Evolutionary conservation across 2,797 vertebrate species (phyloP), one percentile per base, ranked within the genome.

Genomic region (Pogoniulus pusillus): DNA sequence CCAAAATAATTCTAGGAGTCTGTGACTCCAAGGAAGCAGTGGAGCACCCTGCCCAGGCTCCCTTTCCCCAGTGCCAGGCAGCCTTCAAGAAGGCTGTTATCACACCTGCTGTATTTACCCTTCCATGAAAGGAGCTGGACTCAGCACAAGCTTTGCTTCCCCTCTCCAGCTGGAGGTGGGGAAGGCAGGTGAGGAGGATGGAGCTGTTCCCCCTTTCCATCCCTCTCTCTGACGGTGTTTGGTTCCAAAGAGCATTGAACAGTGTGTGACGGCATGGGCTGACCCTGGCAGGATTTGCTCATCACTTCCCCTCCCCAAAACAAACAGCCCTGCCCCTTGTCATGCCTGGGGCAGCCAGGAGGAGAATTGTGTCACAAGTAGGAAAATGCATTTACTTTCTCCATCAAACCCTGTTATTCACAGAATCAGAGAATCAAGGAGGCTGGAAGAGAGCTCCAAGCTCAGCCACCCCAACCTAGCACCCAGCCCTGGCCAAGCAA

Each of bases 231-330:
- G 7, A 2, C 0, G 0, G 16, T 91, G 35, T 94, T 93, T 95
- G 63, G 30, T 83, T 93, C 66, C 90, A 94, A 95, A 93, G 80
- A 87, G 8, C 74, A 23, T 4, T 26, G 71, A 77, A 34, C 47
- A 23, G 7, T 0, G 0, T 53, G 34, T 81, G 70, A 60, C 1
- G 1, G 7, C 15, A 2, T 2, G 24, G 30, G 16, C 20, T 1
- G 3, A 16, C 10, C 37, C 57, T 6, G 5, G 30, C n/a, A 63
- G 55, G 41, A 43, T 53, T 89, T 83, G 59, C 41, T 87, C 63
- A 89, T 47, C 70, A 75, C 70, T 14, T 10, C 92, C 77, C 15
- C 34, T 70, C 24, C 76, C 82, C 71, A 76, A 68, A 92, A 76
- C 74, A 88, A 93, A 92, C 45, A 86, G 2, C 16, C 19, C 68